Evolutionary conservation across 2,888 invertebrate species (phyloP).

Genomic region (Myathropa florea): DNA sequence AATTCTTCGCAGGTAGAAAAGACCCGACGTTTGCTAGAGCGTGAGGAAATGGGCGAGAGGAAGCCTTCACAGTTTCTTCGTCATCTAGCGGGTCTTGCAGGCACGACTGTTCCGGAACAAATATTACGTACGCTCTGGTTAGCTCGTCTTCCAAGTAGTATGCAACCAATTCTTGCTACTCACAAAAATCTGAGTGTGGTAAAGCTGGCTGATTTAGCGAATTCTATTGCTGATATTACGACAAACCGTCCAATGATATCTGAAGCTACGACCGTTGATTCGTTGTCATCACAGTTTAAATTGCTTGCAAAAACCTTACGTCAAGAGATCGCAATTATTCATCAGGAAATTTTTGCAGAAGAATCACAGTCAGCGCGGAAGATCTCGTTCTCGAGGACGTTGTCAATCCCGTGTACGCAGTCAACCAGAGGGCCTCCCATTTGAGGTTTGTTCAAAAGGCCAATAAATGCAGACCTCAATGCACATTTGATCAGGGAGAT

Average conservation of each 20-base stretch:
- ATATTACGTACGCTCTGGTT: slow-evolving; percentile 7
- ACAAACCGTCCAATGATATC: not conserved
- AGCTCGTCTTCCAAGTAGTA: not conserved
- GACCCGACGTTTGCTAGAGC: not conserved
- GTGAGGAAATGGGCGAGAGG: slow-evolving; percentile 8
- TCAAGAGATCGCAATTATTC: not conserved
- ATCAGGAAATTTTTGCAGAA: not conserved
- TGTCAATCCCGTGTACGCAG: not conserved
- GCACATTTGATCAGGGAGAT: slow-evolving; percentile 60
- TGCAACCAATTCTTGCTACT: slow-evolving; percentile 15
- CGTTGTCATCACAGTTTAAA: not conserved
- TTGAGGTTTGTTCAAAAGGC: not conserved
- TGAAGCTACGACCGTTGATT: not conserved
- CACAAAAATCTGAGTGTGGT: slow-evolving; percentile 3
- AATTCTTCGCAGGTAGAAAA: not conserved
- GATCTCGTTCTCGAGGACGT: not conserved
- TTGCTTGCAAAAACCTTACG: not conserved
- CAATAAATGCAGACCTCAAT: not conserved
- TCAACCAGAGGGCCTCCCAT: not conserved
- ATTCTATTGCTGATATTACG: not conserved
- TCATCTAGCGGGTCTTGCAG: slow-evolving; percentile 2
- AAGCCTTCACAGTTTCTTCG: slow-evolving; percentile 27
- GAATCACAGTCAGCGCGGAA: not conserved
- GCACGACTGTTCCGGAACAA: not conserved
- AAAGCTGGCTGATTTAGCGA: not conserved